Evolutionary conservation across 2,888 invertebrate species (phyloP), one percentile per base, ranked within the genome.

Genomic region (Abrostola tripartita): DNA sequence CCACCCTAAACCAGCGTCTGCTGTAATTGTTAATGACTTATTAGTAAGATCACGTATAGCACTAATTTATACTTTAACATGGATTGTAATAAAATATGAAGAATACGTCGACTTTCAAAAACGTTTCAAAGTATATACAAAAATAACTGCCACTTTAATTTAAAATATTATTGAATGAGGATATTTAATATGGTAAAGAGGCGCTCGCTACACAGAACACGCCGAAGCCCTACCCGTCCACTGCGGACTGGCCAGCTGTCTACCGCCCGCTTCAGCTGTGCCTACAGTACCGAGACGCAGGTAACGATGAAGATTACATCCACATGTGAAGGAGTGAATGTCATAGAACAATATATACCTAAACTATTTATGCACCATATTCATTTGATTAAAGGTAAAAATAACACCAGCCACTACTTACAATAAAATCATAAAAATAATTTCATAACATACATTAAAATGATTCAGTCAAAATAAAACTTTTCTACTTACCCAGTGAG

Each of bases 351-450:
- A 77, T 65, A 81, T 81, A 71, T 76, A 68, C 80, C 80, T 86
- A 86, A 85, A 85, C 79, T 83, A 88, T 78, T 79, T 89, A 90
- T 89, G 91, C 91, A 91, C 91, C 91, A 88, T 89, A 80, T 74
- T 82, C 73, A 74, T 78, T 81, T 78, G 61, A 79, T 79, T 79
- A 74, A 81, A 82, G 80, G 83, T 72, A 85, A 82, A 82, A 81
- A 84, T 72, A 85, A 78, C 81, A 81, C 76, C 79, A 78, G 73
- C 58, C 35, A 69, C 78, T 76, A 79, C 65, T 52, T 57, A 74
- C 24, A 66, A 76, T 62, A 47, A 58, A 59, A 47, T 40, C 53
- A 66, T 56, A 61, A 63, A 52, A 54, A 64, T 61, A 63, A 69
- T 56, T 55, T 61, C 40, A 65, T 68, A 66, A 61, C 37, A 70